A percentile compares a stretch with the other conserved stretches of the same genome.
Evolutionary conservation across 2,888 invertebrate species (phyloP).

Genomic region (Troglohyphantes excavatus): DNA sequence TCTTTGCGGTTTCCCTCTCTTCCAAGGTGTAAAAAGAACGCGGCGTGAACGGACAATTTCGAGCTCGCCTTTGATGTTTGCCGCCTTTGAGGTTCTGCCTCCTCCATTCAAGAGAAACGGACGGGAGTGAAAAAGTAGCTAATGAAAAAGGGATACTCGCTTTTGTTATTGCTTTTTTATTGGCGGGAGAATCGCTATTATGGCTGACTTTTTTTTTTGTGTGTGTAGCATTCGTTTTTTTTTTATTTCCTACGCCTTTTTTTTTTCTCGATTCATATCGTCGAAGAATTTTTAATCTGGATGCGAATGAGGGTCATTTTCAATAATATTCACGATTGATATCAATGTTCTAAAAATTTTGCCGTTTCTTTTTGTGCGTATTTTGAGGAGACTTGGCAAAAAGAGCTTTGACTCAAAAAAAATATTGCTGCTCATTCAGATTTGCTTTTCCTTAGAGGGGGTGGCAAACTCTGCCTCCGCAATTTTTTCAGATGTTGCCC

Average conservation of each 20-base stretch:
- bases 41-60: conserved; percentile 77
- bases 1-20: conserved; percentile 15
- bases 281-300: background rate
- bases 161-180: conserved; percentile 35
- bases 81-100: conserved; percentile 22
- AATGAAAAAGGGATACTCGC: conserved; percentile 72
- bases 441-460: no score
- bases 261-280: background rate
- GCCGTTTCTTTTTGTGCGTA: no score
- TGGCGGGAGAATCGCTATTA: conserved; percentile 36
- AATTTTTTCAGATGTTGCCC: no score
- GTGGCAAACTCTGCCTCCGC: no score
- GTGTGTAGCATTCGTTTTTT: background rate
- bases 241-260: conserved; percentile 19
- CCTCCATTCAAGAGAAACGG: background rate
- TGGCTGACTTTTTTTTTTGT: background rate
- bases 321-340: background rate
- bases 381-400: no score
- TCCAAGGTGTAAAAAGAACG: conserved; percentile 19
- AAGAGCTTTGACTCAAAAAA: no score
- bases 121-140: conserved; percentile 62
- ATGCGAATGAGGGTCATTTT: background rate
- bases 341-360: no score
- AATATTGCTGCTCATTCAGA: no score
- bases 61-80: conserved; percentile 65